A percentile compares a stretch with the other conserved stretches of the same genome.
These are phyloP conservation scores for Pelmatolapia mariae DNA, from an alignment of 2,113 vertebrate species.

Conservation along the genomic window DNA sequence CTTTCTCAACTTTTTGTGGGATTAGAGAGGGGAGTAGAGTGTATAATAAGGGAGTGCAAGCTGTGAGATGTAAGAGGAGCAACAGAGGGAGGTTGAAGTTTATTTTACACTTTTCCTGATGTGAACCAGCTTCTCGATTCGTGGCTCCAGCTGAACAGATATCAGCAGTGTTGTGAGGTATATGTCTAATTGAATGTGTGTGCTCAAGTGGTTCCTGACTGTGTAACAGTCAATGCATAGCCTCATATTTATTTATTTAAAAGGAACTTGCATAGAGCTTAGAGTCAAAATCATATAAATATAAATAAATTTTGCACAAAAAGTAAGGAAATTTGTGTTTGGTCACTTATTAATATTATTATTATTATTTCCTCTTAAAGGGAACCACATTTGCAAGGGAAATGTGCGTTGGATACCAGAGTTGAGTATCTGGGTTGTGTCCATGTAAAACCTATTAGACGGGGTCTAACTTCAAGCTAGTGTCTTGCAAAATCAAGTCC, in stretches of 20 bases:
- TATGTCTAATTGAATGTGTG: background rate
- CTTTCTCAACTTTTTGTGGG: slow-evolving; percentile 42
- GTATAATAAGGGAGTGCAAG: slow-evolving; percentile 9
- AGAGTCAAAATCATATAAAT: background rate
- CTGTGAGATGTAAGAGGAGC: background rate
- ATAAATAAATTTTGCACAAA: background rate
- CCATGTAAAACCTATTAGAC: background rate
- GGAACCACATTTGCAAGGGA: background rate
- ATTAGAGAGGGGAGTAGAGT: slow-evolving; percentile 15
- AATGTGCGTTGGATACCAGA: background rate
- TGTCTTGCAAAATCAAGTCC: background rate
- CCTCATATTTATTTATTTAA: background rate
- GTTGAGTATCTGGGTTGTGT: background rate
- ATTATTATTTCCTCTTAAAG: background rate
- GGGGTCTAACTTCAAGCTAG: background rate
- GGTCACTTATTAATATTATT: background rate
- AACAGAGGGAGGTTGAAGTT: background rate
- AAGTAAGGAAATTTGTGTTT: background rate
- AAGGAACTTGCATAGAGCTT: background rate
- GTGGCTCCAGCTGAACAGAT: background rate
- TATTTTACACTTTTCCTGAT: background rate
- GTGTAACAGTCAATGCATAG: background rate
- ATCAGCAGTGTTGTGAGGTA: background rate
- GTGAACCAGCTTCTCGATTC: background rate
- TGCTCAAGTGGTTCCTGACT: background rate